Base-by-base conservation (phyloP, 2,797 vertebrate species). In the Todus mexicanus region DNA sequence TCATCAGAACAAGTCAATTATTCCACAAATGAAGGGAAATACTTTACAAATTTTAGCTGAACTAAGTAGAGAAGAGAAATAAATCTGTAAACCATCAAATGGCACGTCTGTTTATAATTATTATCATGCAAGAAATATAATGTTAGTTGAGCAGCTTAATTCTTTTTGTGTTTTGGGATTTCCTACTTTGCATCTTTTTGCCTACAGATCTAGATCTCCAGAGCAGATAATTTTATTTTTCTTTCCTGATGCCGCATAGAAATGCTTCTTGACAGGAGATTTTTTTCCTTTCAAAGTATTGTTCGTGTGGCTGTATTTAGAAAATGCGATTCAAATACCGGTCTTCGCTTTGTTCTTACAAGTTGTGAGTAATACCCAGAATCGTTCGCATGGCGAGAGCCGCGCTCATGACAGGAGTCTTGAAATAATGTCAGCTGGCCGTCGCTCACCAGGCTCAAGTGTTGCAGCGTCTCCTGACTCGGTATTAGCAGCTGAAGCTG, bases 161-260 rank as follows among this genome's bases (percentile, higher is more conserved):
- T 91, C 89, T 96, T 90, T 76, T 45, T 71, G 80, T 87, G 95
- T 51, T 96, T 93, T 91, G 95, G 94, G 93, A 96, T 94, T 95
- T 94, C 91, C 88, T 89, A 82, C 50, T 93, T 91, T 70, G 64
- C 66, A 73, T 91, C 91, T 79, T 91, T 93, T 85, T 92, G 68
- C 68, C 56, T 93, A 87, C 77, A 89, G 63, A 93, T 75, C 26
- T 73, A 31, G 66, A 90, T 90, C 68, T 90, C 90, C 83, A 82
- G 64, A 92, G 60, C 53, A 84, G 83, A 77, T 82, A 38, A 6
- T 23, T 60, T 53, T 63, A 18, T 60, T 48, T 66, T 57, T 66
- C 89, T 80, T 80, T 23, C 40, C 71, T 81, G 45, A 68, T 76
- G 66, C 56, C 1, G 7, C 48, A 66, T 70, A 72, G 38, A 89